Evolutionary conservation across 2,888 invertebrate species (phyloP).

Genomic region (Drosophila rellima): DNA sequence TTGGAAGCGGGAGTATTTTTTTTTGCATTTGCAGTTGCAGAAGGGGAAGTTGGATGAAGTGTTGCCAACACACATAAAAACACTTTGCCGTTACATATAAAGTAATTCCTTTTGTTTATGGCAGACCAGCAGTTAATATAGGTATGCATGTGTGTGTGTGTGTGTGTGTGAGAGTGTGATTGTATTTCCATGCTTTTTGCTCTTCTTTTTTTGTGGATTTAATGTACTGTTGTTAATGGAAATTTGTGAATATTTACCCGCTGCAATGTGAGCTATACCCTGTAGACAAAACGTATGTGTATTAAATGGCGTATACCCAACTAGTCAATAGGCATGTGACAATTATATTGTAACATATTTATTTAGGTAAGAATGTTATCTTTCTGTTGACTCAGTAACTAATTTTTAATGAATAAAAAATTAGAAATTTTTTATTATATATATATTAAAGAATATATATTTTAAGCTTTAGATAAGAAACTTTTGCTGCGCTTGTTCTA

Average conservation of each 20-base stretch:
- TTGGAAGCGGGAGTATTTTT: conserved; percentile 32
- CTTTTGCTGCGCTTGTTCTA: too few relatives aligned
- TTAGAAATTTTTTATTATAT: too few relatives aligned
- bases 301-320: background rate
- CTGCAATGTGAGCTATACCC: conserved; percentile 33
- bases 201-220: conserved; percentile 39
- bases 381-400: background rate
- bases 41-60: conserved; percentile 55
- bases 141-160: conserved; percentile 12
- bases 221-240: conserved; percentile 66
- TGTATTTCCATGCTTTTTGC: conserved; percentile 24
- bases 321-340: background rate
- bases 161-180: conserved; percentile 26
- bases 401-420: too few relatives aligned
- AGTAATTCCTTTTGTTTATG: conserved; percentile 80
- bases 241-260: conserved; percentile 55
- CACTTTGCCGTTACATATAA: conserved; percentile 74
- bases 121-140: conserved; percentile 74
- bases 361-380: too few relatives aligned
- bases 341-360: background rate
- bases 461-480: too few relatives aligned
- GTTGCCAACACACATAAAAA: conserved; percentile 72
- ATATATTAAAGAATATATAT: too few relatives aligned
- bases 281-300: background rate
- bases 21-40: conserved; percentile 49